Evolutionary conservation across 2,797 vertebrate species (phyloP), one percentile per base, ranked within the genome.

Genomic region (Arrhamphus sclerolepis): DNA sequence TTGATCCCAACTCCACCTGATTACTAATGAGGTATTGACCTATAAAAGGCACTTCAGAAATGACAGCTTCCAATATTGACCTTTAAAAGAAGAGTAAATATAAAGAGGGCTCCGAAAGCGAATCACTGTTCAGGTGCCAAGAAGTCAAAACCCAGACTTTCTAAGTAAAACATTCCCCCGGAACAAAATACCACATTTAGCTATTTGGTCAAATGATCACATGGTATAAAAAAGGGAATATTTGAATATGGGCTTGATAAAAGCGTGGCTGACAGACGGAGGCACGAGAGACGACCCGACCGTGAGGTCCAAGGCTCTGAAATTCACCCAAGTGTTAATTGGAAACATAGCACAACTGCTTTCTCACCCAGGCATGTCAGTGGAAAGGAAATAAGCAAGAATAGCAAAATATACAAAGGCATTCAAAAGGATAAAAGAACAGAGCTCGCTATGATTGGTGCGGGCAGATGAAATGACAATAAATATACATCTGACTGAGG

Each of bases 21-120:
- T 87, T 88, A 72, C 82, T 85, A 88, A 89, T 88, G 82, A 89
- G 83, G 51, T 75, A 81, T 80, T 89, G 90, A 88, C 89, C 86
- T 87, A 88, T 87, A 84, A 87, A 88, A 85, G 86, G 75, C 80
- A 74, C 82, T 78, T 83, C 72, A 82, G 75, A 88, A 81, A 89
- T 85, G 85, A 89, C 78, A 81, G 82, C 68, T 66, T 74, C 84
- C 72, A 83, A 83, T 76, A 82, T 70, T 89, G 90, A 89, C 89
- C 87, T 89, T 89, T 89, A 73, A 73, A 71, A 57, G 66, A 66
- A 41, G 69, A 83, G 82, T 81, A 83, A 87, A 87, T 82, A 85
- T 72, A 78, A 84, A 75, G 66, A 69, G 57, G 52, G 55, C 72
- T 54, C 72, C 72, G 66, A 73, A 76, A 78, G 75, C 75, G 52